A percentile compares a stretch with the other conserved stretches of the same genome.
phyloP scores from a whole-genome alignment of 2,797 vertebrate species.

The Enteromius thamalakanensis region DNA sequence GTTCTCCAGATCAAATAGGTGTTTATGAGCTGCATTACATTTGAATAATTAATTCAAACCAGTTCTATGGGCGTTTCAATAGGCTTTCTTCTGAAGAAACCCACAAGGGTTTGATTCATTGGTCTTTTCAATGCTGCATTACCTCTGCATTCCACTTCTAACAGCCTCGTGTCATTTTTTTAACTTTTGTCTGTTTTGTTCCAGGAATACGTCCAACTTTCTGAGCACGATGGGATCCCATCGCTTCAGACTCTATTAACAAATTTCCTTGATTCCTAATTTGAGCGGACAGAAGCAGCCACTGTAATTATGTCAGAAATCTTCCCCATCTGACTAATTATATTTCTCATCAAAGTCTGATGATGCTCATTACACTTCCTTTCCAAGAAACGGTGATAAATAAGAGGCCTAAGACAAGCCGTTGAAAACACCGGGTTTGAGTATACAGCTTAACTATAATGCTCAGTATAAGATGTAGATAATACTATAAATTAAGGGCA shows the following conservation, averaged over 20 bases:
- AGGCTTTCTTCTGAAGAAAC: background rate
- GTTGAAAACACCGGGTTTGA: conserved; percentile 23
- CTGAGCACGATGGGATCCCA: conserved; percentile 5
- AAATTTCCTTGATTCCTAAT: conserved; percentile 54
- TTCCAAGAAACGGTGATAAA: conserved; percentile 53
- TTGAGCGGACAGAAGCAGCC: conserved; percentile 60
- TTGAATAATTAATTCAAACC: conserved; percentile 23
- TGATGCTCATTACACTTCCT: conserved; percentile 61
- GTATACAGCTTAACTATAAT: background rate
- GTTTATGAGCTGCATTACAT: conserved; percentile 27
- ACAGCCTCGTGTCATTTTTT: conserved; percentile 4
- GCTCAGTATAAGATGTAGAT: background rate
- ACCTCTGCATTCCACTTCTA: background rate
- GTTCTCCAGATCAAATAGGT: background rate
- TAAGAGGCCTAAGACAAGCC: conserved; percentile 44
- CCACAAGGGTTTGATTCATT: conserved; percentile 10
- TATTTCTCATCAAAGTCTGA: conserved; percentile 62
- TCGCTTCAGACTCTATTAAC: conserved; percentile 33
- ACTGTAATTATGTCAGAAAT: conserved; percentile 62
- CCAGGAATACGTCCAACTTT: conserved; percentile 22
- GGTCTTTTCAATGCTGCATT: conserved; percentile 16
- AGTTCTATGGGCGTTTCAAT: background rate
- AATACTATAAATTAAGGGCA: background rate
- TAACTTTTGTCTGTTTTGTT: conserved; percentile 39
- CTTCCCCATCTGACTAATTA: conserved; percentile 64